Conservation (phyloP, 2,888 invertebrate genomes). For the Julus scandinavius region DNA sequence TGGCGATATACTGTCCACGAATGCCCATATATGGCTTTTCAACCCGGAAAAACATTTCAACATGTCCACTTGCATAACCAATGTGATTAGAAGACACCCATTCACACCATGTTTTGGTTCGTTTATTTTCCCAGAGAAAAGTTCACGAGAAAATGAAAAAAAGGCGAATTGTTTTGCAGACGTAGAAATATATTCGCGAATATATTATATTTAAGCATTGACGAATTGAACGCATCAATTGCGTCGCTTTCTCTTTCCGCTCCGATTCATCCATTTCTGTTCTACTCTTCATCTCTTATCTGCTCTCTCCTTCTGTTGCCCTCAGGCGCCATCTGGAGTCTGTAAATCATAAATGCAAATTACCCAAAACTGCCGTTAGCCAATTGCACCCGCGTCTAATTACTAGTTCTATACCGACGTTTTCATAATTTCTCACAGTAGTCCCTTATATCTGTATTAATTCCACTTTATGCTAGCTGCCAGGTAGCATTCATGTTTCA, state of each 20-base stretch:
- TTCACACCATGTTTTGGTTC: not conserved
- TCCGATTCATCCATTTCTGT: constrained; percentile 26
- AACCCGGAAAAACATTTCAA: too few species aligned
- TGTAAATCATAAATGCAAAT: constrained; percentile 33
- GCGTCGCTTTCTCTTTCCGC: constrained; percentile 33
- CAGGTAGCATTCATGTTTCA: too few species aligned
- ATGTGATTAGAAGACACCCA: not conserved
- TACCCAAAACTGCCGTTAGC: not conserved
- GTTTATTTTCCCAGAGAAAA: not conserved
- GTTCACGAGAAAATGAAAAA: not conserved
- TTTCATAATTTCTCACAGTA: not conserved
- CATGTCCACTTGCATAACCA: too few species aligned
- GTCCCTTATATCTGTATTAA: not conserved
- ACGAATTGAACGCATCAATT: constrained; percentile 26
- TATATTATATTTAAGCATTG: constrained; percentile 12
- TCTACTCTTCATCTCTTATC: constrained; percentile 33
- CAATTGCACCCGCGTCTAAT: constrained; percentile 8
- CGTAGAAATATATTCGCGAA: not conserved
- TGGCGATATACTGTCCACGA: too few species aligned
- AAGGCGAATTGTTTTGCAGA: not conserved
- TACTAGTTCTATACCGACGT: not conserved
- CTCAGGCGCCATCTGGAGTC: constrained; percentile 12
- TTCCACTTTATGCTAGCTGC: too few species aligned
- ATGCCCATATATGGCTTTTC: too few species aligned
- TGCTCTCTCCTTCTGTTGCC: constrained; percentile 26